These are phyloP conservation scores for Zosterops lateralis DNA, from an alignment of 2,113 vertebrate species.

Conservation along the genomic window DNA sequence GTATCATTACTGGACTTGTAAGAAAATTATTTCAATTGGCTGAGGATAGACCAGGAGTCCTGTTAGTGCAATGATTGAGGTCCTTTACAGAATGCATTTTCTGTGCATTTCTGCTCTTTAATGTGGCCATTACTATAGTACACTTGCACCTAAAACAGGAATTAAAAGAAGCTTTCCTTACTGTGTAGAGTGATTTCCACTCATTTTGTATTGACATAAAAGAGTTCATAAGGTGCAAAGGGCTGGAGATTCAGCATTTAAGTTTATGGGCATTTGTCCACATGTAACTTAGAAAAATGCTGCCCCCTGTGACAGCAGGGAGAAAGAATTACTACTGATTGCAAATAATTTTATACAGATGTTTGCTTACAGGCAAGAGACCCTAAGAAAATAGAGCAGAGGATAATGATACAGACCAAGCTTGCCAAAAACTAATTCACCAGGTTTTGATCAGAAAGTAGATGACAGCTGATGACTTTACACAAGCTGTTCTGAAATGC, in stretches of 20 bases:
- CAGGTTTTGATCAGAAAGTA: neutral
- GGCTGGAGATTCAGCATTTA: neutral
- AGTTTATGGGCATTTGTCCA: neutral
- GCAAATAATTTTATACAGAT: neutral
- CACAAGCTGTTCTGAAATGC: neutral
- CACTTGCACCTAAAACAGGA: neutral
- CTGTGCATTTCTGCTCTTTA: neutral
- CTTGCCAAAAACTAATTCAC: neutral
- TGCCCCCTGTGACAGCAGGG: neutral
- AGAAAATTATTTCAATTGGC: neutral
- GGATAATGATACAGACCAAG: neutral
- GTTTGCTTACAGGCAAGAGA: neutral
- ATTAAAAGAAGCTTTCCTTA: neutral
- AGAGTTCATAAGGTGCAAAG: neutral
- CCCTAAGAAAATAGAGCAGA: neutral
- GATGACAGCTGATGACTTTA: neutral
- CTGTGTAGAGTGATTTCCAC: neutral
- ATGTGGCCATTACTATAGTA: neutral
- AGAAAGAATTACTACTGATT: neutral
- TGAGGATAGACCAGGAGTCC: neutral
- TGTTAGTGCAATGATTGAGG: neutral
- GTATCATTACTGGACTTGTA: neutral
- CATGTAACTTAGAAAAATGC: neutral
- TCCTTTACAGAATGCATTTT: neutral
- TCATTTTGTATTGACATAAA: accelerated